Base-by-base conservation (phyloP, 1,140 invertebrate genomes). In the Eubasilissa regina region DNA sequence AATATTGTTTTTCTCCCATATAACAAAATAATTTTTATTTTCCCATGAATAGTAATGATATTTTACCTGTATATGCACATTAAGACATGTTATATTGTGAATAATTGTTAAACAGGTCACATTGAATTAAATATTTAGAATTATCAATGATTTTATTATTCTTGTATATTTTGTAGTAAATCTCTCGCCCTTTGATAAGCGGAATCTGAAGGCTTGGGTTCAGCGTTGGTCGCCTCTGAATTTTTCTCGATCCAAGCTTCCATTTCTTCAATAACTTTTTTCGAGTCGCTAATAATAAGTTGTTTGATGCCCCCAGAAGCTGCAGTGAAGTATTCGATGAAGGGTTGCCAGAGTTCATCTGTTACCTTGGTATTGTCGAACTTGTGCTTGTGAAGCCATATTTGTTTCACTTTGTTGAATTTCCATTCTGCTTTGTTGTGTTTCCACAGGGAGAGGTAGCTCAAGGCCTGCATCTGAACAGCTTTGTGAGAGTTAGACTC, bases 331-430 rank as follows among this genome's bases (percentile, higher is more conserved):
- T 95, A 95, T 84, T 94, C 92, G 19, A 95, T 81, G n/a, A 93
- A 87, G 8, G 89, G 87, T 17, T 90, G 87, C 90, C 93, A 95
- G 77, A 91, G 85, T 44, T 90, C 85, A 45, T 92, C 89, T 13
- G 91, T 88, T 4, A 95, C 84, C 75, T 90, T 88, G 7, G 86
- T 83, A 55, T 89, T 83, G 81, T 93, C 90, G 62, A 94, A 91
- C 81, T 94, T 90, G 83, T 94, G 91, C 81, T 94, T 92, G 53
- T 92, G 91, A 19, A 95, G 86, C 90, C 93, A 94, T n/a, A 93
- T 90, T 86, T 95, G 94, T 76, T 91, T 92, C 0, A 93, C 83
- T 85, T 95, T 95, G 84, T 93, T 93, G 85, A 95, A 95, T 85
- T 94, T 95, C 94, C 94, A 95, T 83, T 94, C 90, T 70, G 87